Conservation (phyloP, 1,140 invertebrate species). For the Medauroidea extradentata region DNA sequence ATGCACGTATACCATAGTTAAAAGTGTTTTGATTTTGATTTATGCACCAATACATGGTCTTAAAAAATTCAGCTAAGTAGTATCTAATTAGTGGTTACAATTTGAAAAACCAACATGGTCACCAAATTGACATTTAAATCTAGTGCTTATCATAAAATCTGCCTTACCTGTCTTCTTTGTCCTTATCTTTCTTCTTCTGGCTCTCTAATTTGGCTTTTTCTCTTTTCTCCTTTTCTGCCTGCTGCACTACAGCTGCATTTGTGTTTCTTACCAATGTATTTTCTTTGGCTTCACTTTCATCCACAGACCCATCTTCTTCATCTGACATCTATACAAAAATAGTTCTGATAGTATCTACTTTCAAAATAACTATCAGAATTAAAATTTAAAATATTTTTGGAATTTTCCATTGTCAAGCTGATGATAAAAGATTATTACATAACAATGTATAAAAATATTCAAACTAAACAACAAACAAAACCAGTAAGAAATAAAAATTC, state of each 20-base stretch:
- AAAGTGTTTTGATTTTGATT: too few relatives aligned
- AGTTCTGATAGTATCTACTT: not conserved
- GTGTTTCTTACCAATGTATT: conserved; percentile 65
- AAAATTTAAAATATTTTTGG: too few relatives aligned
- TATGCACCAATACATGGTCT: too few relatives aligned
- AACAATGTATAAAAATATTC: too few relatives aligned
- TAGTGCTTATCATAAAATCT: not conserved
- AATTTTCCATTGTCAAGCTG: too few relatives aligned
- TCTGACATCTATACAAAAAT: conserved; percentile 50
- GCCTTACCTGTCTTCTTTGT: conserved; percentile 75
- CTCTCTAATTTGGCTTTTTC: conserved; percentile 73
- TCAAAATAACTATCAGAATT: too few relatives aligned
- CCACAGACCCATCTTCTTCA: conserved; percentile 50
- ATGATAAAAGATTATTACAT: too few relatives aligned
- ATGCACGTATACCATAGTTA: too few relatives aligned
- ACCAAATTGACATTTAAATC: not conserved
- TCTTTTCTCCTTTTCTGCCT: conserved; percentile 68
- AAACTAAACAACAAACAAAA: too few relatives aligned
- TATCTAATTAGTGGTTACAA: not conserved
- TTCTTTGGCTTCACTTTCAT: conserved; percentile 45
- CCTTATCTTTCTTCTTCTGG: conserved; percentile 80
- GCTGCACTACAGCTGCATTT: conserved; percentile 66
- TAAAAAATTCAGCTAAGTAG: not conserved
- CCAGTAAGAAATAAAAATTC: too few relatives aligned
- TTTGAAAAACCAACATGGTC: too few relatives aligned